Conservation (phyloP, 2,113 vertebrate genomes). For the Paratilapia polleni region DNA sequence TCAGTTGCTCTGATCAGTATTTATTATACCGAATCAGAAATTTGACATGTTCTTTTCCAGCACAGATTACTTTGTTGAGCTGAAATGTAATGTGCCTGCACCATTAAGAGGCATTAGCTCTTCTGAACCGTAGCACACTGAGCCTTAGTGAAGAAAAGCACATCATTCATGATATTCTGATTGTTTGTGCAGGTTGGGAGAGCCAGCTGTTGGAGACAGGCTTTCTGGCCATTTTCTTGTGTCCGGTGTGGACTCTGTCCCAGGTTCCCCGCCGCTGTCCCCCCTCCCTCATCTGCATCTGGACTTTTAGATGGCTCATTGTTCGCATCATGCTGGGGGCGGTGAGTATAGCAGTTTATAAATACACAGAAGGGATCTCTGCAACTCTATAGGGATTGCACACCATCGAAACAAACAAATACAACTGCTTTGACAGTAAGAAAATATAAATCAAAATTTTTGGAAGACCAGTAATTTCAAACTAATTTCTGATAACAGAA, state of each 20-base stretch:
- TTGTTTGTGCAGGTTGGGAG: conserved; percentile 89
- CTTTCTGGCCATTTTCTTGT: conserved; percentile 92
- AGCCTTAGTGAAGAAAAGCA: neutral
- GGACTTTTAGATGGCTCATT: conserved; percentile 97
- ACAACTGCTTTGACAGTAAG: neutral
- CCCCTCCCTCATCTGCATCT: conserved; percentile 86
- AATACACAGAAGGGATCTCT: neutral
- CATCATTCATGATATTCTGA: neutral
- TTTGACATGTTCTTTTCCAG: neutral
- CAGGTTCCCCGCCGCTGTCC: conserved; percentile 81
- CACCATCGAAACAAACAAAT: neutral
- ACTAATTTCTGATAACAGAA: neutral
- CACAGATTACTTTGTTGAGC: neutral
- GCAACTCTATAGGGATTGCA: neutral
- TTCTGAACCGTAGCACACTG: neutral
- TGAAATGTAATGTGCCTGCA: neutral
- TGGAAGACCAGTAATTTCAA: neutral
- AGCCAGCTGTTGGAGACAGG: conserved; percentile 95
- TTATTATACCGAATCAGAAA: neutral
- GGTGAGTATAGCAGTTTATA: conserved; percentile 80
- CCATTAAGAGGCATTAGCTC: neutral
- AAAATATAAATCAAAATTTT: neutral
- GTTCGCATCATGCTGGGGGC: conserved; percentile 98
- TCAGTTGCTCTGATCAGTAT: no score
- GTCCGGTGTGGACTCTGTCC: conserved; percentile 89